Evolutionary conservation across 2,888 invertebrate genomes (phyloP).

Genomic region (Macrosiphum euphorbiae): DNA sequence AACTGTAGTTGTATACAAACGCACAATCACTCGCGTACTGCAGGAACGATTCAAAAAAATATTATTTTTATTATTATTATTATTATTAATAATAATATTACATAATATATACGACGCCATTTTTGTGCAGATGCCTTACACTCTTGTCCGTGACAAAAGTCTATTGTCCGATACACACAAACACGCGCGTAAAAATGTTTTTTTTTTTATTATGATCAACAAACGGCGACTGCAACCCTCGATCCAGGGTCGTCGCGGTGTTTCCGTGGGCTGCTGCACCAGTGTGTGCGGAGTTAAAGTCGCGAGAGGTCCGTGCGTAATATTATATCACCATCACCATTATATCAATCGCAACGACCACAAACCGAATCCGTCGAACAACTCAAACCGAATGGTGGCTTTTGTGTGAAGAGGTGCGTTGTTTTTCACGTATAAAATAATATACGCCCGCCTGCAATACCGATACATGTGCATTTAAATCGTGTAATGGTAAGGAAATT

Average conservation of each 20-base stretch:
- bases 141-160: constrained; percentile 26
- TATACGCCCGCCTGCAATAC: not conserved
- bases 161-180: constrained; percentile 16
- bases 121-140: constrained; percentile 46
- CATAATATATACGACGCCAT: constrained; percentile 32
- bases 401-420: not conserved
- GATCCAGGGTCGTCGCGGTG: not conserved
- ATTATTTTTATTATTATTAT: not conserved
- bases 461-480: not conserved
- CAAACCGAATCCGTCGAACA: constrained; percentile 47
- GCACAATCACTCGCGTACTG: not conserved
- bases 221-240: not conserved
- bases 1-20: not conserved
- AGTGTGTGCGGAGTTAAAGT: not conserved
- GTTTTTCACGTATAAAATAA: constrained; percentile 8
- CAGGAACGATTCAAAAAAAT: not conserved
- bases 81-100: not conserved
- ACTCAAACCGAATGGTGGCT: constrained; percentile 45
- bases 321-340: too few relatives aligned
- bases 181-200: not conserved
- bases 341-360: not conserved
- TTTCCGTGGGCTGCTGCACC: not conserved
- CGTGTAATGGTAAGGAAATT: constrained; percentile 39
- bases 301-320: constrained; percentile 1
- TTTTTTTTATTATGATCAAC: constrained; percentile 30